A percentile compares a stretch with the other conserved stretches of the same genome.
Conservation (phyloP, 2,113 vertebrate genomes). For the Riparia riparia region DNA sequence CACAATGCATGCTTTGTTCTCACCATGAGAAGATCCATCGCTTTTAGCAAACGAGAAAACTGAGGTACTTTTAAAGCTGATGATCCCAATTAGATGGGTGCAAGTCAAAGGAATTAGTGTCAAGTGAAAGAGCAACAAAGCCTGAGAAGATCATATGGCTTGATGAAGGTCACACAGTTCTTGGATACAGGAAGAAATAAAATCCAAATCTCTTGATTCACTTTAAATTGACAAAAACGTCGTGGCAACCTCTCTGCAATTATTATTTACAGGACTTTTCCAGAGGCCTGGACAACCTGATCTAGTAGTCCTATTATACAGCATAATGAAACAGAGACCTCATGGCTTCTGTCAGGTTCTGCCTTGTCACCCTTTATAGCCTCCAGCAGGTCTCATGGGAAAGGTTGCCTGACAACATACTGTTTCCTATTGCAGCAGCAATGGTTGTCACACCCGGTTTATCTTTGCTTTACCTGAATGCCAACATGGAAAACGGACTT, state of each 20-base stretch:
- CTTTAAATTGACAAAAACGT: neutral
- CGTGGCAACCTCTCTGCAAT: neutral
- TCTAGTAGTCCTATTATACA: neutral
- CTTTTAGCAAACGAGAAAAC: neutral
- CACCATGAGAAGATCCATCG: neutral
- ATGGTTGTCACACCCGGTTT: neutral
- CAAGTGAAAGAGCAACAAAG: neutral
- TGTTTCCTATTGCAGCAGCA: neutral
- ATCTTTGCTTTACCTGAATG: conserved; percentile 41
- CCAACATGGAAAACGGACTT: conserved; percentile 10
- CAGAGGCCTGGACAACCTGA: neutral
- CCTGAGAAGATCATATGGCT: neutral
- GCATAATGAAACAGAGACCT: neutral
- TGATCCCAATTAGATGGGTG: neutral
- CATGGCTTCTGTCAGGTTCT: neutral
- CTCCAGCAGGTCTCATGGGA: conserved; percentile 4
- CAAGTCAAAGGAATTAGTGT: neutral
- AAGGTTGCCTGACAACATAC: neutral
- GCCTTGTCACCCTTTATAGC: neutral
- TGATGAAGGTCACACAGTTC: neutral
- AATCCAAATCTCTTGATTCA: neutral
- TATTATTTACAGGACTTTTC: neutral
- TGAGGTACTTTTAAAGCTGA: neutral
- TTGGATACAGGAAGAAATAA: neutral
- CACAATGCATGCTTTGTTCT: neutral